Evolutionary conservation across 2,797 vertebrate genomes (phyloP), one percentile per base, ranked within the genome.

Genomic region (Sebastes kiyomatsui): DNA sequence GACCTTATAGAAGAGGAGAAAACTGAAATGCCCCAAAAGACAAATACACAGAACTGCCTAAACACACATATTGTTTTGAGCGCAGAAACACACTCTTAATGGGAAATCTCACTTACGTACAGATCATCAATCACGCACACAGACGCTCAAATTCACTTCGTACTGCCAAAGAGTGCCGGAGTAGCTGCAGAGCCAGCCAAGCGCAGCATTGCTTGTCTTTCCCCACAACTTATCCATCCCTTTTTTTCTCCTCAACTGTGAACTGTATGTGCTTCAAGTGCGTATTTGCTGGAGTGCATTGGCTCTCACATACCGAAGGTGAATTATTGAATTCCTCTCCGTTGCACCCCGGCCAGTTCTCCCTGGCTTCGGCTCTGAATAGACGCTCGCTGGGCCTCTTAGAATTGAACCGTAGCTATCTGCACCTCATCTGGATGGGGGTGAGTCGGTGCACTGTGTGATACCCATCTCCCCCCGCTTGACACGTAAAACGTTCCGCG

Each of bases 311-410:
- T 80, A 75, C 74, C 73, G 71, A 56, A 87, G 90, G 87, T 93
- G 91, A 91, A 87, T 90, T 83, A 91, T 87, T 88, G 87, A 91
- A 93, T 93, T 87, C 83, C 74, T 90, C 84, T 83, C 73, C 3
- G 12, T 79, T 89, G 82, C 84, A 78, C 85, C 79, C 49, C 52
- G 7, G 78, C 79, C 80, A 64, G 75, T 58, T 77, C 66, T 84
- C 72, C 79, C 65, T 64, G 56, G 72, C 72, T 67, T 28, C 14
- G 6, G 33, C 79, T 87, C 79, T 75, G 79, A 87, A 74, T 81
- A 75, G 82, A 67, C 4, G 49, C 85, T 90, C 52, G 13, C 88
- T 25, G 72, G 83, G 76, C 77, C 79, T 88, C 82, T 84, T 81
- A 79, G 64, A 86, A 86, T 61, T 87, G 72, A 84, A 88, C 84